phyloP scores from a whole-genome alignment of 2,888 invertebrate genomes.

The Nowickia ferox region DNA sequence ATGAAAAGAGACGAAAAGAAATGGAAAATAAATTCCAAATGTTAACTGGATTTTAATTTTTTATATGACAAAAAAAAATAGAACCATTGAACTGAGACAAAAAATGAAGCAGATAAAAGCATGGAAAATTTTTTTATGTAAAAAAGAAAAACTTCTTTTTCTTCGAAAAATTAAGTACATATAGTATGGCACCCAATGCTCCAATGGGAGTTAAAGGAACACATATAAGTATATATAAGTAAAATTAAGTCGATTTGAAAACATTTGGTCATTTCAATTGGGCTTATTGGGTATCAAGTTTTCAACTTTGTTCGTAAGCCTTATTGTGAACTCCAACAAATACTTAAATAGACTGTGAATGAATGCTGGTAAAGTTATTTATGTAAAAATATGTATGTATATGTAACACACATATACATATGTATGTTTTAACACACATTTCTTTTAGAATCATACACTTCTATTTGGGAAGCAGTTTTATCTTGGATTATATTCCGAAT shows the following conservation, averaged over 20 bases:
- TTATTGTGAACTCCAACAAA: neutral
- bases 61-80: constrained; percentile 56
- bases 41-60: constrained; percentile 75
- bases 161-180: neutral
- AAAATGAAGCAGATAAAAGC: neutral
- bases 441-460: neutral
- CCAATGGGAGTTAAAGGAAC: too few species aligned
- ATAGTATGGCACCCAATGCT: too few species aligned
- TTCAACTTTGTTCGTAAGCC: neutral
- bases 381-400: neutral
- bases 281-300: neutral
- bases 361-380: neutral
- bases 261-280: neutral
- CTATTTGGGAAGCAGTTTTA: neutral
- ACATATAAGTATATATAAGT: neutral
- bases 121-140: neutral
- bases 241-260: neutral
- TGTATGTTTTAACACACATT: neutral
- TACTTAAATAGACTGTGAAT: neutral
- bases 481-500: neutral
- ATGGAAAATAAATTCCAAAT: constrained; percentile 80
- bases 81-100: constrained; percentile 53
- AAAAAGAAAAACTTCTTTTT: neutral
- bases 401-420: neutral
- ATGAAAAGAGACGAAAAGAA: constrained; percentile 76